These are phyloP conservation scores for Heliconius sara DNA, from an alignment of 2,888 invertebrate genomes.

Conservation along the genomic window DNA sequence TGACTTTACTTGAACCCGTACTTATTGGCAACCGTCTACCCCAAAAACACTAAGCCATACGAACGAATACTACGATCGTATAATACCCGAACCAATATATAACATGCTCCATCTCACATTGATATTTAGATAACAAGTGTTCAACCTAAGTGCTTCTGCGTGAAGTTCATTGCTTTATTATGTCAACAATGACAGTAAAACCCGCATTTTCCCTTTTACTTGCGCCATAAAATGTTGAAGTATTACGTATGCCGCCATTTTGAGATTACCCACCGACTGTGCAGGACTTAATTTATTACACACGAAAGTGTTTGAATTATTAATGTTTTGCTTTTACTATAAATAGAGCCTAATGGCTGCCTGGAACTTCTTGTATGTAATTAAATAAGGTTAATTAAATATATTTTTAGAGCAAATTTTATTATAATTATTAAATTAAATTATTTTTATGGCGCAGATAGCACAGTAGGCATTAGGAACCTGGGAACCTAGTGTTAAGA, in stretches of 20 bases:
- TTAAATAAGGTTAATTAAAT: neutral
- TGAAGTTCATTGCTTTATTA: slow-evolving; percentile 3
- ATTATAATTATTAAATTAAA: too few species aligned
- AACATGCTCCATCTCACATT: neutral
- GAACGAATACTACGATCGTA: neutral
- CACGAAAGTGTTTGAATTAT: slow-evolving; percentile 80
- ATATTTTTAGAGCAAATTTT: neutral
- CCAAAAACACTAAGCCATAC: neutral
- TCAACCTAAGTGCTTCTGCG: neutral
- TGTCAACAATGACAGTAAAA: slow-evolving; percentile 15
- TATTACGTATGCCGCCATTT: slow-evolving; percentile 74
- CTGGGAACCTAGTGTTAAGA: too few species aligned
- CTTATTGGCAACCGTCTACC: neutral
- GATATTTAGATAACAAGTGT: neutral
- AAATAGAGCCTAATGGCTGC: slow-evolving; percentile 53
- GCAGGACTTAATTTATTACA: slow-evolving; percentile 75
- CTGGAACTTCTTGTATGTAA: slow-evolving; percentile 34
- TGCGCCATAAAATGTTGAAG: slow-evolving; percentile 50
- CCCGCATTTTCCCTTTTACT: slow-evolving; percentile 46
- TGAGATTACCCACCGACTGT: slow-evolving; percentile 70
- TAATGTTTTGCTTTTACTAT: slow-evolving; percentile 70
- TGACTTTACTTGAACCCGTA: neutral
- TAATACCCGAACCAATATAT: neutral
- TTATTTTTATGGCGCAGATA: too few species aligned
- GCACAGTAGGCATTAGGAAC: too few species aligned